These are phyloP conservation scores for Coregonus ussuriensis DNA, from an alignment of 2,797 vertebrate species.

Conservation along the genomic window DNA sequence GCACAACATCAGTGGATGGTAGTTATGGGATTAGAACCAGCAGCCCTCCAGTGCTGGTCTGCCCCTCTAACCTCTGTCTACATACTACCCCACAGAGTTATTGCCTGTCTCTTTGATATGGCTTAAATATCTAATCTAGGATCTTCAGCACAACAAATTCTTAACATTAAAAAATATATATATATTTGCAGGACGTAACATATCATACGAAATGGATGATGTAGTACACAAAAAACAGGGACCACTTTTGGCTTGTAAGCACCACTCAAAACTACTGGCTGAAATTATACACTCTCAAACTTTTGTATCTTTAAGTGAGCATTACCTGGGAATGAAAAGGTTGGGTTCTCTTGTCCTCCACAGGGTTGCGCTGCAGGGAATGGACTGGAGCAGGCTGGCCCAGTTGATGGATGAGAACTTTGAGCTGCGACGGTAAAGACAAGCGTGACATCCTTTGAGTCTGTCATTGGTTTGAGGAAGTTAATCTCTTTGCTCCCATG, in stretches of 20 bases:
- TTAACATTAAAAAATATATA: neutral
- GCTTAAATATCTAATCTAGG: too few species aligned
- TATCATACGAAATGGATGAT: too few species aligned
- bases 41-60: neutral
- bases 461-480: neutral
- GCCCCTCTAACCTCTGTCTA: neutral
- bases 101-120: too few species aligned
- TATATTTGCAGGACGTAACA: too few species aligned
- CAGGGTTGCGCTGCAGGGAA: conserved; percentile 66
- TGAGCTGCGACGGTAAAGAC: conserved; percentile 75
- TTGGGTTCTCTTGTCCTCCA: neutral
- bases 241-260: too few species aligned
- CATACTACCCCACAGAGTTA: neutral
- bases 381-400: conserved; percentile 73
- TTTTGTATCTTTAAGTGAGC: neutral
- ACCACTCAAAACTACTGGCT: too few species aligned
- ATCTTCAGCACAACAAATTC: neutral
- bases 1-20: neutral
- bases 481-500: too few species aligned
- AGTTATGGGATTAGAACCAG: neutral
- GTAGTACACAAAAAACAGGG: too few species aligned
- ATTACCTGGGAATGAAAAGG: neutral
- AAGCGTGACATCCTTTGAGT: neutral
- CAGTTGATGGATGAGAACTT: conserved; percentile 84
- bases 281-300: too few species aligned